A percentile compares a stretch with the other conserved stretches of the same genome.
These are phyloP conservation scores for Acleris cristana DNA, from an alignment of 2,888 invertebrate species.

Conservation along the genomic window DNA sequence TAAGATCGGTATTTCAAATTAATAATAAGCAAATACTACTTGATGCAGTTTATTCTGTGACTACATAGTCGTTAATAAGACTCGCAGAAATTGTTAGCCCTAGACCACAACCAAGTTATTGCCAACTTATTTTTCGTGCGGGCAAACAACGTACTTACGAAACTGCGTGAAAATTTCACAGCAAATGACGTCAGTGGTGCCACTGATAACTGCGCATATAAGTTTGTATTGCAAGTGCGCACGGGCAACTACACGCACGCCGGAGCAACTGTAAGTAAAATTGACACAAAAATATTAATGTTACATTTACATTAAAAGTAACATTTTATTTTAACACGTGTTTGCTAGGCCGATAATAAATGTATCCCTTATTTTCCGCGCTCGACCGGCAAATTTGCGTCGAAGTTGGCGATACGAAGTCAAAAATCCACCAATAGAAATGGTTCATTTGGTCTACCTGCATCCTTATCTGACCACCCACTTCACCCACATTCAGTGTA, in stretches of 20 bases:
- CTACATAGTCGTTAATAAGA: too few relatives aligned
- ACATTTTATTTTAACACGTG: constrained; percentile 23
- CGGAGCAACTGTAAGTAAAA: constrained; percentile 15
- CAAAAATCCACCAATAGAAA: constrained; percentile 67
- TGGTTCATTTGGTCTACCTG: constrained; percentile 60
- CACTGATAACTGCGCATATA: constrained; percentile 8
- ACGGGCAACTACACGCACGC: constrained; percentile 7
- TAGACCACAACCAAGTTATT: too few relatives aligned
- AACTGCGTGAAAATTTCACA: neutral
- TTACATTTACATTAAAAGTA: constrained; percentile 7
- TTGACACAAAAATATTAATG: constrained; percentile 12
- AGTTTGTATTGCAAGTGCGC: constrained; percentile 14
- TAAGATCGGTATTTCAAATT: too few relatives aligned
- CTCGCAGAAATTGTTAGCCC: neutral
- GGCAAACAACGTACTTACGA: neutral
- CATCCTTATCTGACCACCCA: constrained; percentile 71
- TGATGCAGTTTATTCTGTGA: too few relatives aligned
- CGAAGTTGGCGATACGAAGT: constrained; percentile 48
- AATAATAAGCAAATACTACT: too few relatives aligned
- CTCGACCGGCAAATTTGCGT: constrained; percentile 19
- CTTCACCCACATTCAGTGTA: constrained; percentile 75
- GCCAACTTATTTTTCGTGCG: constrained; percentile 5
- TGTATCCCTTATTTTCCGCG: constrained; percentile 11
- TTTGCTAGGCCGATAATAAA: constrained; percentile 30
- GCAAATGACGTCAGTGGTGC: constrained; percentile 17